Percentiles rank a stretch among this genome's conserved stretches.
phyloP scores from a whole-genome alignment of 2,888 invertebrate genomes.

The Pomacea canaliculata region DNA sequence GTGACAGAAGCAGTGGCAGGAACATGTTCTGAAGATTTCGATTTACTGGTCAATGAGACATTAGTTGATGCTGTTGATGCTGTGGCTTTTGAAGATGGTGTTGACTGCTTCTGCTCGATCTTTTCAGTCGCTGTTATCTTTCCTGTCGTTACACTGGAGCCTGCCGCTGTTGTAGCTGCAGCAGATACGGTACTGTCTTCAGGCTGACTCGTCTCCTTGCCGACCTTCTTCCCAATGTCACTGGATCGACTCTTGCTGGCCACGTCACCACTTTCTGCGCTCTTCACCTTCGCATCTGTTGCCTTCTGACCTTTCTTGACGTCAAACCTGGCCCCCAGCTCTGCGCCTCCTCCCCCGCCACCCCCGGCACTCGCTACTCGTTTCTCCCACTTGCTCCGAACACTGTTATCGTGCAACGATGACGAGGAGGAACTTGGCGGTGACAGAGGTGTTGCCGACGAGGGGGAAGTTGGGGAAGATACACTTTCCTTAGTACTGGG shows the following conservation, averaged over 20 bases:
- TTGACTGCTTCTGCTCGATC: too few species aligned
- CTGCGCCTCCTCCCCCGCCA: constrained; percentile 8
- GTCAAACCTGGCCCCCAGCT: constrained; percentile 14
- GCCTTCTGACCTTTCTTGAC: constrained; percentile 23
- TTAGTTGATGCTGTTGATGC: too few species aligned
- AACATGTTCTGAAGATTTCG: too few species aligned
- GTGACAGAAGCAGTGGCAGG: neutral
- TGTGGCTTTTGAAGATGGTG: too few species aligned
- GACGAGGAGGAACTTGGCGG: constrained; percentile 11
- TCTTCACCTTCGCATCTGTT: neutral
- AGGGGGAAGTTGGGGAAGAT: neutral
- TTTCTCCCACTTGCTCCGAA: constrained; percentile 20
- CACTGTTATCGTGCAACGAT: constrained; percentile 13
- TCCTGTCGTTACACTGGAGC: too few species aligned
- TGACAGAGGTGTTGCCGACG: neutral
- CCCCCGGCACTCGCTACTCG: neutral
- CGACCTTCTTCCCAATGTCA: constrained; percentile 2
- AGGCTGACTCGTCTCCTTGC: constrained; percentile 5
- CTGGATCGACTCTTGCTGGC: constrained; percentile 16
- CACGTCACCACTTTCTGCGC: neutral
- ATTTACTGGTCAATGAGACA: too few species aligned
- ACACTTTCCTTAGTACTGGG: neutral
- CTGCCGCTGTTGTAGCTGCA: neutral
- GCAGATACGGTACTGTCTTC: neutral
- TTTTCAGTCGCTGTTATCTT: too few species aligned